These are phyloP conservation scores for Macrotis lagotis DNA, from an alignment of 2,113 vertebrate genomes.

Conservation along the genomic window DNA sequence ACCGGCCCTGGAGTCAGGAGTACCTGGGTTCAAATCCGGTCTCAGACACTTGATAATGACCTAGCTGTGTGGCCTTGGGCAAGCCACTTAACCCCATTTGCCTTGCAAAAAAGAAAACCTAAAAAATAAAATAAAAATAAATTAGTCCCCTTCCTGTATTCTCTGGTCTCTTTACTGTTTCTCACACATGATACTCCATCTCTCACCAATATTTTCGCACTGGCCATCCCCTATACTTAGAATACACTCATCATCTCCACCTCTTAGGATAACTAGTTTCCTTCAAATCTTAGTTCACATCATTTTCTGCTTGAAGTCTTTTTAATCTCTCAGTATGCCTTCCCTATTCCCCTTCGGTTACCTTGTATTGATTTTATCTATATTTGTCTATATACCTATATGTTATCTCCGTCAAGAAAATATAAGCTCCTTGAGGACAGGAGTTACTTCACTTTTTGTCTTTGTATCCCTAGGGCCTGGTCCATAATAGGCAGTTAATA, in stretches of 20 bases:
- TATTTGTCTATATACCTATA: not conserved
- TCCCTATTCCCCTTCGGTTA: not conserved
- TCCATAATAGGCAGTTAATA: no score
- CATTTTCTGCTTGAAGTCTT: not conserved
- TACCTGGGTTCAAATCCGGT: no score
- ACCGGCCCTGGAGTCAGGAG: no score
- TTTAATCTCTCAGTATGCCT: not conserved
- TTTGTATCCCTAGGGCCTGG: not conserved
- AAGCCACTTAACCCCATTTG: no score
- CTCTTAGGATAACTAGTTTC: not conserved
- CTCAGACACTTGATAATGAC: no score
- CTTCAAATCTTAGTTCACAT: not conserved
- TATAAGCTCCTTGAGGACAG: not conserved
- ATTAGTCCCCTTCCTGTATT: not conserved
- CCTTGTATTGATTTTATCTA: not conserved
- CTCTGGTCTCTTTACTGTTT: not conserved
- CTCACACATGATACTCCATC: not conserved
- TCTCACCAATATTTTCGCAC: not conserved
- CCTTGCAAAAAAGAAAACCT: no score
- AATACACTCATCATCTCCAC: not conserved
- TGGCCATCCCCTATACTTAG: not conserved
- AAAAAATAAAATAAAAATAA: no score
- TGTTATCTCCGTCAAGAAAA: not conserved
- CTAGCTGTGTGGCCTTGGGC: no score
- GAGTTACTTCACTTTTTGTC: not conserved